Conservation (phyloP, 1,140 invertebrate species). For the Maniola jurtina region DNA sequence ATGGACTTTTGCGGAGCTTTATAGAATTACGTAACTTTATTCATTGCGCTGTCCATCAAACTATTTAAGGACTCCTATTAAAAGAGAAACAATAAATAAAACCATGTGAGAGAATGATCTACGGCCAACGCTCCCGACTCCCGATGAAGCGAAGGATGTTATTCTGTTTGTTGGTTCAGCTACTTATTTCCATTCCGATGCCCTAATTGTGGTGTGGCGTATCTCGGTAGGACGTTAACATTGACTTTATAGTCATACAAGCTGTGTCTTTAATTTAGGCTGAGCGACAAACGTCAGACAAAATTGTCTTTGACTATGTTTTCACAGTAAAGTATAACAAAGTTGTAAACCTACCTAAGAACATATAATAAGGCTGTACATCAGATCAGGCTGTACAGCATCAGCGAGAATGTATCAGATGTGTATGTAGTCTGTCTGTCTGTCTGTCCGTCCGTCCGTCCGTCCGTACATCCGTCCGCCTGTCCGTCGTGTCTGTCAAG, state of each 20-base stretch:
- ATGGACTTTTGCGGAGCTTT: neutral
- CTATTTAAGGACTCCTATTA: constrained; percentile 35
- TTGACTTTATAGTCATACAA: constrained; percentile 52
- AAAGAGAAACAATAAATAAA: constrained; percentile 42
- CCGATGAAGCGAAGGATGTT: constrained; percentile 44
- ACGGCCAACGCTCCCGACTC: constrained; percentile 47
- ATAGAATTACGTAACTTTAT: neutral
- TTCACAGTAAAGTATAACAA: no score
- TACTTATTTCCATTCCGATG: constrained; percentile 55
- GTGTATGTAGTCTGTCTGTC: no score
- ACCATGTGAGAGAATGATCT: constrained; percentile 39
- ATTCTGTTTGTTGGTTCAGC: constrained; percentile 58
- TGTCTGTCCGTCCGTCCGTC: no score
- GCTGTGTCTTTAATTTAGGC: constrained; percentile 23
- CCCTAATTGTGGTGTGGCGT: constrained; percentile 52
- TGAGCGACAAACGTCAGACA: neutral
- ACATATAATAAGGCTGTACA: no score
- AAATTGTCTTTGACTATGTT: neutral
- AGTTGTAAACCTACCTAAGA: no score
- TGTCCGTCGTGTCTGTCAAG: no score
- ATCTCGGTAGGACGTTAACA: constrained; percentile 53
- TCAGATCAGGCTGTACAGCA: no score
- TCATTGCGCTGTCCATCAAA: constrained; percentile 9
- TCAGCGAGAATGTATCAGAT: no score
- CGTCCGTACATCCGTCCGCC: no score